Evolutionary conservation across 2,113 vertebrate species (phyloP).

Genomic region (Rhombomys opimus): DNA sequence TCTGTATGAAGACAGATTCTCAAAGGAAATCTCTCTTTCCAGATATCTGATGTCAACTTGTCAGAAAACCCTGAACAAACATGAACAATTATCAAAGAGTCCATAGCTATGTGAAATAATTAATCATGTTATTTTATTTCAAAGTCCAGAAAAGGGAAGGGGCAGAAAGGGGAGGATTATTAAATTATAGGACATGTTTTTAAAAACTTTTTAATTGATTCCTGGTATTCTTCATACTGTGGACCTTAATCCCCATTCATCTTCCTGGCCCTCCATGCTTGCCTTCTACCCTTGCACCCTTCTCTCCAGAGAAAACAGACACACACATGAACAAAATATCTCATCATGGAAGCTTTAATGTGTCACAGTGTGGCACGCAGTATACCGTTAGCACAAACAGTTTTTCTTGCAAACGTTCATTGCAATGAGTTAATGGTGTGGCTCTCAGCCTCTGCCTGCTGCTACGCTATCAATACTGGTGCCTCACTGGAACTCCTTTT

Average conservation of each 20-base stretch:
- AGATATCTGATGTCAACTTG: neutral
- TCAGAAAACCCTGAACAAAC: neutral
- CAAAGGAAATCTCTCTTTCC: neutral
- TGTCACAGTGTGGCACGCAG: neutral
- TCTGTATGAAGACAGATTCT: neutral
- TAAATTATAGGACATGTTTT: slow-evolving; percentile 42
- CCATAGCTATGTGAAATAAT: neutral
- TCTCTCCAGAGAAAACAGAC: neutral
- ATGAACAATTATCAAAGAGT: neutral
- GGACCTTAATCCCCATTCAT: neutral
- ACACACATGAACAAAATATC: neutral
- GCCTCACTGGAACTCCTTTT: neutral
- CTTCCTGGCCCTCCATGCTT: neutral
- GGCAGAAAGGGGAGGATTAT: slow-evolving; percentile 54
- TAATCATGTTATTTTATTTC: slow-evolving; percentile 34
- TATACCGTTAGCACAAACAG: neutral
- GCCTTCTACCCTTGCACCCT: neutral
- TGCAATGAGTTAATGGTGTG: neutral
- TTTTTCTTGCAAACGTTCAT: neutral
- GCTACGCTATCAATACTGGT: neutral
- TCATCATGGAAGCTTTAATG: neutral
- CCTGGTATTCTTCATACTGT: neutral
- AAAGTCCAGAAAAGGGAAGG: neutral
- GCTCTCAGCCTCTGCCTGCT: neutral
- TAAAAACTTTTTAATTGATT: neutral